A percentile compares a stretch with the other conserved stretches of the same genome.
These are phyloP conservation scores for Drosophila kanapiae DNA, from an alignment of 1,140 invertebrate species.

Conservation along the genomic window DNA sequence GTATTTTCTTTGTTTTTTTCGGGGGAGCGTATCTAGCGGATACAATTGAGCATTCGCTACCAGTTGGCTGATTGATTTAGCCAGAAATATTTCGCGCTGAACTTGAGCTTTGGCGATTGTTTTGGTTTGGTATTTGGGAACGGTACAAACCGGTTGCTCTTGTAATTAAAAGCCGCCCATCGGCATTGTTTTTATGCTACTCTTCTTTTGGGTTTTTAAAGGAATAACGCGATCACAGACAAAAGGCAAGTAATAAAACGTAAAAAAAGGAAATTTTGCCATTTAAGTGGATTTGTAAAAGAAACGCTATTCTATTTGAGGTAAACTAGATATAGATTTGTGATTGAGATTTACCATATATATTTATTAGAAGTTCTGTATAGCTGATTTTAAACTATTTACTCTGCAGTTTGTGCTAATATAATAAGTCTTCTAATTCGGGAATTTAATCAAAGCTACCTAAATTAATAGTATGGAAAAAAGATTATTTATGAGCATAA, in stretches of 20 bases:
- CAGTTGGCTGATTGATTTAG: conserved; percentile 58
- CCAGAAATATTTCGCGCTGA: conserved; percentile 54
- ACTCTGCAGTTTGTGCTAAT: not conserved
- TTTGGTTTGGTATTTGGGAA: conserved; percentile 20
- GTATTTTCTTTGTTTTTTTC: not conserved
- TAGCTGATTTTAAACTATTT: not conserved
- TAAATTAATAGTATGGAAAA: not conserved
- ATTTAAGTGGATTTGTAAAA: not conserved
- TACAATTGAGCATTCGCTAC: conserved; percentile 63
- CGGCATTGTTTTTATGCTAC: conserved; percentile 33
- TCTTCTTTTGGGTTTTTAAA: conserved; percentile 2
- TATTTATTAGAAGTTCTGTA: not conserved
- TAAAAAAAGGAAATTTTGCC: conserved; percentile 8
- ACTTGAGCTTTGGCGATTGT: conserved; percentile 36
- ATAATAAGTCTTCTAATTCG: not conserved
- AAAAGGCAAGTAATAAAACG: conserved; percentile 20
- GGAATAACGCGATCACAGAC: conserved; percentile 12
- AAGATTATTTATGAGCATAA: not conserved
- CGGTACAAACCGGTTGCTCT: conserved; percentile 69
- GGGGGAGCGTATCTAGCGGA: conserved; percentile 42
- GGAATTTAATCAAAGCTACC: not conserved
- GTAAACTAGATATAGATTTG: not conserved
- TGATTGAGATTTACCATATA: not conserved
- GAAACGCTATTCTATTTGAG: not conserved
- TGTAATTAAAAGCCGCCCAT: conserved; percentile 60